phyloP scores from a whole-genome alignment of 2,113 vertebrate genomes.

The Delphinapterus leucas region DNA sequence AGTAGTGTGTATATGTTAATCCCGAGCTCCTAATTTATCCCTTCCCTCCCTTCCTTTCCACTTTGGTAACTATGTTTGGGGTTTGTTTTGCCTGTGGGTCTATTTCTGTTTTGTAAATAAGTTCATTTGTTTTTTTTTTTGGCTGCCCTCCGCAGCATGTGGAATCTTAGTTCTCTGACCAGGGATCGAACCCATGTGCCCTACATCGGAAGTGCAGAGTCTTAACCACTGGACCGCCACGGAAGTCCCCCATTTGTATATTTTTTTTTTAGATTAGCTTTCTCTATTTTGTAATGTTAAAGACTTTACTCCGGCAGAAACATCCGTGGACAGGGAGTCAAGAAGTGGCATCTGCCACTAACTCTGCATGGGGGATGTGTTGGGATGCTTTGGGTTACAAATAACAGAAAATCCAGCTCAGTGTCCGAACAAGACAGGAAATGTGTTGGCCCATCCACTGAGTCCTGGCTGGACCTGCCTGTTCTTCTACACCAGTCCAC shows the following conservation, averaged over 20 bases:
- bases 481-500: fast-evolving
- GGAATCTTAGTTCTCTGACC: no score
- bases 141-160: no score
- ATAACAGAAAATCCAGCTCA: background rate
- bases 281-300: background rate
- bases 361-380: background rate
- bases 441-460: background rate
- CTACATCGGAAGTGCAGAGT: no score
- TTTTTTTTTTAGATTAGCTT: background rate
- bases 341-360: background rate
- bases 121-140: background rate
- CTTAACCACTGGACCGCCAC: no score
- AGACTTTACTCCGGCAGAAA: background rate
- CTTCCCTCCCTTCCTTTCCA: background rate
- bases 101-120: background rate
- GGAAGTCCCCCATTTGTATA: no score
- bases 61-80: background rate
- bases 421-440: no score
- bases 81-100: background rate
- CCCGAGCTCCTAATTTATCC: background rate
- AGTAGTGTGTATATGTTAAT: background rate
- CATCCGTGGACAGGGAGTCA: no score
- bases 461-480: background rate
- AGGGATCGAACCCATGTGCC: no score
- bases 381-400: background rate